Base-by-base conservation (phyloP, 2,113 vertebrate genomes). In the Bubalus kerabau region DNA sequence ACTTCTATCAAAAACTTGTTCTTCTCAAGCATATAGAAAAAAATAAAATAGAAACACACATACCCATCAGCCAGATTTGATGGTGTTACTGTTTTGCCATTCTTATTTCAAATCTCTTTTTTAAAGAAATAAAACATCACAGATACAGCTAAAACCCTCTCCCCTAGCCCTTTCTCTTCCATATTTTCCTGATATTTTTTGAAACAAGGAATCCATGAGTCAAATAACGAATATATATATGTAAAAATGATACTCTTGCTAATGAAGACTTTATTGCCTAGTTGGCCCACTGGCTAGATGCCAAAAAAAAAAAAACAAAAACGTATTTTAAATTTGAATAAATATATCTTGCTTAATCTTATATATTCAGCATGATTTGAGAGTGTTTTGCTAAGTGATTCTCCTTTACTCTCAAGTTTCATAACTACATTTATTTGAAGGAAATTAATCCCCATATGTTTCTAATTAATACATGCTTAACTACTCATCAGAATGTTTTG, bases 391-490 rank as follows among this genome's bases (percentile, higher is more conserved):
- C 78, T 67, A 89, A 57, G 86, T 90, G 50, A 16, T 59, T 92
- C 30, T 87, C 48, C 43, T 97, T 48, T 92, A 54, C 15, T 74
- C 40, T 91, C 54, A 89, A 92, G 28, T 93, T 98, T 94, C 83
- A 87, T 36, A 87, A 83, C 90, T 93, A 76, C 3, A 46, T 88
- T 94, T 94, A 89, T 87, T 97, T 97, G 30, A 97, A 36, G 62
- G 46, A 87, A 96, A 97, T 90, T 81, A 95, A 87, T 87, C 43
- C 48, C 91, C 67, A 76, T 90, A 76, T 97, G 80, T 84, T 97
- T 97, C 83, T 91, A 93, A 97, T 95, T 93, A 94, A 93, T 97
- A 88, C 74, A 83, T 56, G 64, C 48, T 97, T 97, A 97, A 64
- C 43, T 96, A 30, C 74, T 92, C 62, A 92, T 97, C 91, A 95